These are phyloP conservation scores for Lacerta agilis DNA, from an alignment of 2,797 vertebrate species.

Conservation along the genomic window DNA sequence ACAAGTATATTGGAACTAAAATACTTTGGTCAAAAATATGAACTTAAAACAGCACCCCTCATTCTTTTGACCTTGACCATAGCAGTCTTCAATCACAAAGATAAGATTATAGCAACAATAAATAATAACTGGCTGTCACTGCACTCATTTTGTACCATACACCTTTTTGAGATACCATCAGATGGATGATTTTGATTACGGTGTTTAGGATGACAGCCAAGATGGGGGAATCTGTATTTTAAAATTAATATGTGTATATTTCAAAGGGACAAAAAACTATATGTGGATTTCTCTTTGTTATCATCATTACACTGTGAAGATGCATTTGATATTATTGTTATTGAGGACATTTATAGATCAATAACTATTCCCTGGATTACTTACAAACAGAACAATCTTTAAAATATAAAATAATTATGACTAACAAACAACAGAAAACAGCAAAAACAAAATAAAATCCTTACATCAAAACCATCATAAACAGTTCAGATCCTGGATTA, in stretches of 20 bases:
- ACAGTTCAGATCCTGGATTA: no score
- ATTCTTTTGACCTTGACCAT: constrained; percentile 54
- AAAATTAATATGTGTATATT: constrained; percentile 39
- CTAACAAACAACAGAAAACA: neutral
- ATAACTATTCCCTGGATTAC: no score
- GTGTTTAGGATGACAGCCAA: constrained; percentile 31
- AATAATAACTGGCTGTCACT: constrained; percentile 58
- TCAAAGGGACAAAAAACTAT: constrained; percentile 37
- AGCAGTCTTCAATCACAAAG: constrained; percentile 47
- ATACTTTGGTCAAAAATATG: constrained; percentile 15
- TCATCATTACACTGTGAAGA: neutral
- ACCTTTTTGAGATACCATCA: constrained; percentile 52
- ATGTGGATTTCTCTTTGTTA: constrained; percentile 15
- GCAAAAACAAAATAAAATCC: neutral
- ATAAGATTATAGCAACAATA: constrained; percentile 48
- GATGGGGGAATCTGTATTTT: constrained; percentile 28
- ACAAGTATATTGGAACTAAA: constrained; percentile 21
- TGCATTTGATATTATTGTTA: no score
- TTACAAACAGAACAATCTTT: neutral
- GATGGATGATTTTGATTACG: constrained; percentile 53
- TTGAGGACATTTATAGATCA: no score
- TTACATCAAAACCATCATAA: neutral
- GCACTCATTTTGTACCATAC: constrained; percentile 49
- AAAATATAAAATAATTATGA: neutral
- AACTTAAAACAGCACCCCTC: constrained; percentile 10